Evolutionary conservation across 2,113 vertebrate genomes (phyloP).

Genomic region (Podocnemis expansa): DNA sequence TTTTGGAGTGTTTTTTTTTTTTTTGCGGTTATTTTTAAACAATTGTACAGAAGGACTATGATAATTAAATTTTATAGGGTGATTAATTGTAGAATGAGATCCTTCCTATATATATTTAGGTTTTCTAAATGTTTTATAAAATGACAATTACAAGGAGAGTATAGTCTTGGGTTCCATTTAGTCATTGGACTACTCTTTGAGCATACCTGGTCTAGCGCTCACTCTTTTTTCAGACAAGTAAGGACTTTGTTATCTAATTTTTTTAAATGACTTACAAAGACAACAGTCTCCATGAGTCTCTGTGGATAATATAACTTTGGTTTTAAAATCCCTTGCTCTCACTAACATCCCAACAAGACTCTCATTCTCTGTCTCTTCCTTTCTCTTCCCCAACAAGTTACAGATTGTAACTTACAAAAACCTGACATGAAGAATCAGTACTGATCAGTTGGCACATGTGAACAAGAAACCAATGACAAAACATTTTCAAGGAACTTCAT

Average conservation of each 20-base stretch:
- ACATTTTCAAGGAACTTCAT: not conserved
- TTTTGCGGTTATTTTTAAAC: too few relatives aligned
- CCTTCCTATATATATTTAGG: not conserved
- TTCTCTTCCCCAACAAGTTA: not conserved
- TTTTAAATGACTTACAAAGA: not conserved
- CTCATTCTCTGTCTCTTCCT: fast-evolving
- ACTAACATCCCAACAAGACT: fast-evolving
- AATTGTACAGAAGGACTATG: not conserved
- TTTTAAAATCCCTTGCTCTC: not conserved
- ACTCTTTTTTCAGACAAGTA: not conserved
- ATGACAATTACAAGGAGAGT: not conserved
- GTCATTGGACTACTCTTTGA: not conserved
- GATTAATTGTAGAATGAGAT: not conserved
- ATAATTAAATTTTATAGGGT: not conserved
- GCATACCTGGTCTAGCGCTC: not conserved
- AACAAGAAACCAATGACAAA: not conserved
- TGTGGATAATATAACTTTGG: fast-evolving
- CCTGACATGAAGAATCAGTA: not conserved
- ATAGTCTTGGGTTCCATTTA: not conserved
- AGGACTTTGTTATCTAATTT: not conserved
- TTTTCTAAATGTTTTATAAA: not conserved
- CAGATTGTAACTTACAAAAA: not conserved
- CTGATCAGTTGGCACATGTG: not conserved
- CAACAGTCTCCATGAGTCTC: fast-evolving
- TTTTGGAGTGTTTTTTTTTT: not conserved